These are phyloP conservation scores for Callorhinus ursinus DNA, from an alignment of 2,113 vertebrate species.

Conservation along the genomic window DNA sequence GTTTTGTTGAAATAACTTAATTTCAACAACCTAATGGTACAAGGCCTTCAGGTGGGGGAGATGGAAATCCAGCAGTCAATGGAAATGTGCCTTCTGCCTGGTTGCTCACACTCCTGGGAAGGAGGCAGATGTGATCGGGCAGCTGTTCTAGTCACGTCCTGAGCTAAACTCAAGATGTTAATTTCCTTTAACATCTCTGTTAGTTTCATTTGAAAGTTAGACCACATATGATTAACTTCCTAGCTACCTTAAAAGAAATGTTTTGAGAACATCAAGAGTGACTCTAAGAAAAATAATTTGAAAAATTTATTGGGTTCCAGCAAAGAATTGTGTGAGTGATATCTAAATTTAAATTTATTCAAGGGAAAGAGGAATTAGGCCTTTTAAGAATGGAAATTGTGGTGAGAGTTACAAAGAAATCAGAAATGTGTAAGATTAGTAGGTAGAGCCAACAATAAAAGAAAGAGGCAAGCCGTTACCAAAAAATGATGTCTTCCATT, in stretches of 20 bases:
- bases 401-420: constrained; percentile 9
- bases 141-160: neutral
- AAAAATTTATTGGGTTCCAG: neutral
- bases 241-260: neutral
- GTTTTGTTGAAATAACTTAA: constrained; percentile 26
- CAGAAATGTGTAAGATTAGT: neutral
- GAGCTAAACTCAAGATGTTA: neutral
- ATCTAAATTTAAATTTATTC: constrained; percentile 35
- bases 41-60: neutral
- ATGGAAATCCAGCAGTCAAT: neutral
- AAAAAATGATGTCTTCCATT: neutral
- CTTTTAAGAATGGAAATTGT: neutral
- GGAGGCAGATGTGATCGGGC: neutral
- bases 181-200: neutral
- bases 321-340: neutral
- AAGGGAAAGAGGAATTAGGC: neutral
- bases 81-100: neutral
- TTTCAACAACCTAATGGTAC: neutral
- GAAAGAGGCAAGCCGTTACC: neutral
- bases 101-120: neutral
- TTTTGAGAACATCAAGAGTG: neutral
- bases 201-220: constrained; percentile 9
- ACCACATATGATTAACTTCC: neutral
- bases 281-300: constrained; percentile 41
- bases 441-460: neutral